Conservation (phyloP, 2,113 vertebrate species). For the Xiphorhynchus elegans region DNA sequence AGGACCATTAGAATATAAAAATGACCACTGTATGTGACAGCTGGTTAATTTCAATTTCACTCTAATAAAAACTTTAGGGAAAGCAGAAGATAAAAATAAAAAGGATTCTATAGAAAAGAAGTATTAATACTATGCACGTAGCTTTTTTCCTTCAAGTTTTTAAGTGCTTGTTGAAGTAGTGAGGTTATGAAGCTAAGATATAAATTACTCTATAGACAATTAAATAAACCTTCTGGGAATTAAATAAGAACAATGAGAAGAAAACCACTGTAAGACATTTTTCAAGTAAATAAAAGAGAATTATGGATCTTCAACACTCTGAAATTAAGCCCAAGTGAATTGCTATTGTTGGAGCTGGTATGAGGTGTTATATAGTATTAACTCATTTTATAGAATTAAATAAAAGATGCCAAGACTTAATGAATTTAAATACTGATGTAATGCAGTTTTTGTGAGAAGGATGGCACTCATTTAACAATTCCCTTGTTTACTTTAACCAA, state of each 20-base stretch:
- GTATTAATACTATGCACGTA: background rate
- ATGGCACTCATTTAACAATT: background rate
- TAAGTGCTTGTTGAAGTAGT: background rate
- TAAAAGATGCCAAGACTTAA: background rate
- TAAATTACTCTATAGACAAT: constrained; percentile 23
- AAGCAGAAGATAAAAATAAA: background rate
- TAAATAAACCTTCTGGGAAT: constrained; percentile 22
- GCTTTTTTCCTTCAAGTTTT: constrained; percentile 17
- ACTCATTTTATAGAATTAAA: constrained; percentile 22
- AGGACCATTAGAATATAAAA: background rate
- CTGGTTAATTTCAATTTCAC: background rate
- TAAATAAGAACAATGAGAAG: background rate
- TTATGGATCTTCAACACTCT: background rate
- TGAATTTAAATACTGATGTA: constrained; percentile 8
- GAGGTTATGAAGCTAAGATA: background rate
- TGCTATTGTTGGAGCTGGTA: background rate
- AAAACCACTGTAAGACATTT: background rate
- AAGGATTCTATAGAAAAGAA: background rate
- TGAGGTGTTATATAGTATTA: background rate
- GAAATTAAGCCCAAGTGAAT: constrained; percentile 38
- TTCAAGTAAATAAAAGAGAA: constrained; percentile 27
- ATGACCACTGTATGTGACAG: background rate
- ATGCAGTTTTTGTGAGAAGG: background rate
- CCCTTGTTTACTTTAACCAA: background rate
- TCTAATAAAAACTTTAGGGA: background rate